phyloP scores from a whole-genome alignment of 2,113 vertebrate genomes.

The Telmatochromis brichardi region DNA sequence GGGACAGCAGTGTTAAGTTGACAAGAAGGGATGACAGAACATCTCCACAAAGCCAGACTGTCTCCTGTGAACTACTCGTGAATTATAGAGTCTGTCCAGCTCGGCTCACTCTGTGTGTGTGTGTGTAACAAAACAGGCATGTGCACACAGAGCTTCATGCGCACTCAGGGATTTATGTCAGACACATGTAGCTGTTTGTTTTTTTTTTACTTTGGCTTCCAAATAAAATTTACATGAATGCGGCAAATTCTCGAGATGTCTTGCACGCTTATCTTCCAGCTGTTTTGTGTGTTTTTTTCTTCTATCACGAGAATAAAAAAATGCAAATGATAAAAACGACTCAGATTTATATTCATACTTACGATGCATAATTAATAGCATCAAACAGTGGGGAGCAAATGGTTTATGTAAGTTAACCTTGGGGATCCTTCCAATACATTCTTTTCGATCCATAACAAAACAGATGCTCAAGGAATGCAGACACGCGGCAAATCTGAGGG shows the following conservation, averaged over 20 bases:
- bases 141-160: not conserved
- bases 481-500: not conserved
- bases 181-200: not conserved
- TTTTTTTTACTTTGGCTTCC: not conserved
- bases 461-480: not conserved
- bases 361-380: not conserved
- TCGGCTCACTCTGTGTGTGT: not conserved
- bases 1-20: conserved; percentile 50
- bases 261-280: not conserved
- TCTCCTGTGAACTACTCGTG: conserved; percentile 45
- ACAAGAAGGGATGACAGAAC: conserved; percentile 60
- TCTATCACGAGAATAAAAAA: not conserved
- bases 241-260: not conserved
- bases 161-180: not conserved
- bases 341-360: not conserved
- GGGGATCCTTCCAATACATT: not conserved
- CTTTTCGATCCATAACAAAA: not conserved
- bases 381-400: not conserved
- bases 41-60: conserved; percentile 42
- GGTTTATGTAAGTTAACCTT: not conserved
- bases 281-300: not conserved
- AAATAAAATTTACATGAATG: not conserved
- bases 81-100: conserved; percentile 50
- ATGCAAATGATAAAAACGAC: not conserved
- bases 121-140: not conserved